These are phyloP conservation scores for Ophion slaviceki DNA, from an alignment of 2,888 invertebrate genomes.

Conservation along the genomic window DNA sequence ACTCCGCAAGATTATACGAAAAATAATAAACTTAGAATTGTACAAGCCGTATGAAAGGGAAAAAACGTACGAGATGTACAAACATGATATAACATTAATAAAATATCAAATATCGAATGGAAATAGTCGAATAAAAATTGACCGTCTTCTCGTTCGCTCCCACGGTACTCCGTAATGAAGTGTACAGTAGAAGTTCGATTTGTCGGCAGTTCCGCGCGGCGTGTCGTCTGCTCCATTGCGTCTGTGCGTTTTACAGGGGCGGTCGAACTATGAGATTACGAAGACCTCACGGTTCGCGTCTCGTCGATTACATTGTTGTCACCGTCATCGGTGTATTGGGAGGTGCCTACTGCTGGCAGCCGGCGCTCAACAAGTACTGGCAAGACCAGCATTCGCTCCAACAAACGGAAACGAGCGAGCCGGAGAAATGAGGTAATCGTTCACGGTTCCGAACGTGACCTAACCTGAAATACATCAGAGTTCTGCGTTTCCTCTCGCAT, in stretches of 20 bases:
- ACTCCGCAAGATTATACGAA: not conserved
- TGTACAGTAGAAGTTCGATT: not conserved
- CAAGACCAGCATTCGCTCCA: not conserved
- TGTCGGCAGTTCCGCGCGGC: not conserved
- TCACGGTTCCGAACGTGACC: not conserved
- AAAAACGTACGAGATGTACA: not conserved
- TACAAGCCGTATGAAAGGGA: not conserved
- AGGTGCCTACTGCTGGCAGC: conserved; percentile 85
- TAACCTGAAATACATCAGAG: conserved; percentile 1
- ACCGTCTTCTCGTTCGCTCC: not conserved
- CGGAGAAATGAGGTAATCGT: conserved; percentile 51
- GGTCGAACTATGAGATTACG: conserved; percentile 82
- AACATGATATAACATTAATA: not conserved
- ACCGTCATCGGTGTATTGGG: conserved; percentile 83
- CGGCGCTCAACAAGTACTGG: conserved; percentile 78
- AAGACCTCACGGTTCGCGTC: conserved; percentile 83
- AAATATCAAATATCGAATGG: not conserved
- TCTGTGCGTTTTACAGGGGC: not conserved
- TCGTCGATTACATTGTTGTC: conserved; percentile 82
- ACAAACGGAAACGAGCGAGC: not conserved
- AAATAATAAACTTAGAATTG: not conserved
- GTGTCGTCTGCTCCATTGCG: conserved; percentile 30
- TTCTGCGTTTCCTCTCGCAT: not conserved
- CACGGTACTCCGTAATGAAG: not conserved
- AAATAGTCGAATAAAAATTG: not conserved